phyloP scores from a whole-genome alignment of 2,888 invertebrate genomes.

The Epiblema foenella region DNA sequence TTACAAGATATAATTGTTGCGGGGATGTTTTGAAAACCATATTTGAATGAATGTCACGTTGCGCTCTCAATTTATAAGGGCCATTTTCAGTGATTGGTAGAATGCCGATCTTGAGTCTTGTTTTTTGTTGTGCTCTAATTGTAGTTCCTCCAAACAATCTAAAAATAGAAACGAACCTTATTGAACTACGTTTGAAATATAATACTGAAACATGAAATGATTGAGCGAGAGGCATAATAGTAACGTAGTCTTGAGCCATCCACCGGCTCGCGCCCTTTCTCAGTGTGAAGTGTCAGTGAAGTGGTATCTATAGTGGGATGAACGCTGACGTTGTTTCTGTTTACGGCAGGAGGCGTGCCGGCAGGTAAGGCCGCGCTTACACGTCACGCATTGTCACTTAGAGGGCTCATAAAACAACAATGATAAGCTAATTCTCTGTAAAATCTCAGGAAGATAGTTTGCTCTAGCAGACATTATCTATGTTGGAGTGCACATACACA shows the following conservation, averaged over 20 bases:
- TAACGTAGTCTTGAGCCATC: not conserved
- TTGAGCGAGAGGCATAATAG: not conserved
- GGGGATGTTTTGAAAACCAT: not conserved
- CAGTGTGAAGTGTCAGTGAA: not conserved
- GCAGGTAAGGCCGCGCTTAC: conserved; percentile 76
- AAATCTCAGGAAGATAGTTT: not conserved
- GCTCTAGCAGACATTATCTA: not conserved
- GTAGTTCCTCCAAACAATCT: too few species aligned
- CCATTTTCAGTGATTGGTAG: not conserved
- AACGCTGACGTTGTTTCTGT: conserved; percentile 71
- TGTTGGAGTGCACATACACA: not conserved
- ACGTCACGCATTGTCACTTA: conserved; percentile 45
- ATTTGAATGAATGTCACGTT: not conserved
- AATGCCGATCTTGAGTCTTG: not conserved
- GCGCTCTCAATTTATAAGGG: not conserved
- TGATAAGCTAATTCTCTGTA: not conserved
- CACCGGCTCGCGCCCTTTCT: not conserved
- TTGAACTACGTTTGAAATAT: not conserved
- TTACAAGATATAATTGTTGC: too few species aligned
- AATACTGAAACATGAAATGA: not conserved
- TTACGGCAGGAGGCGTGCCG: conserved; percentile 80
- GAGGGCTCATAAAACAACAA: conserved; percentile 25
- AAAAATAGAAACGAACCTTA: too few species aligned
- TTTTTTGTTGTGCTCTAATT: not conserved
- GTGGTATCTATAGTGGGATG: conserved; percentile 42